Base-by-base conservation (phyloP, 2,113 vertebrate genomes). In the Halichoeres trimaculatus region DNA sequence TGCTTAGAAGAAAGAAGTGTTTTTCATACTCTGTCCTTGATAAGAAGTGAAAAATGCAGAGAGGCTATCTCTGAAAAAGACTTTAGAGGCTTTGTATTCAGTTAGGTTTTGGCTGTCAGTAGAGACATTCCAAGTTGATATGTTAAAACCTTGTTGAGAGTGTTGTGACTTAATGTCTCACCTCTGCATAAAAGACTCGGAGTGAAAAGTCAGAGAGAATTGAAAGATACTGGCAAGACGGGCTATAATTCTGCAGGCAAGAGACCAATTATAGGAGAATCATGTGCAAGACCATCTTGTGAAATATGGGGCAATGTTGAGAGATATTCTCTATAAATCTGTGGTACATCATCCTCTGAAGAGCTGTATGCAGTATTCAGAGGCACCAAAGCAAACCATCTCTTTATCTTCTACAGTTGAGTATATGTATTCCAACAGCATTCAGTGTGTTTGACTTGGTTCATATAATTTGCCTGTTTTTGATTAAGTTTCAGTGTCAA, bases 41-140 rank as follows among this genome's bases (percentile, higher is more conserved):
- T 80, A 64, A 76, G 35, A 60, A 74, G 36, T 24, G 67, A 58
- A 51, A 51, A 64, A 69, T 19, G 63, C 19, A 69, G 17, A 69
- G 17, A 55, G 19, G 52, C 38, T 38, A 74, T 57, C 19, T 73
- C 11, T 36, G 30, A 75, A 56, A 73, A 65, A 48, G 41, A 5
- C 56, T 64, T 76, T 81, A 75, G 47, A 47, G 24, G 23, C 30
- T 77, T 74, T 70, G 52, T 71, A 53, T 80, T 52, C 43, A 57
- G 20, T 40, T 24, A 36, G 77, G 69, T 48, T 55, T 24, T 22
- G 23, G 66, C 78, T 86, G 73, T 68, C 74, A 72, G 55, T 52
- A 30, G 60, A 73, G 36, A 55, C 54, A 26, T 84, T 65, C 76
- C 56, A 47, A 78, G 56, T 70, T 83, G 55, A 80, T 89, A 72